Conservation (phyloP, 2,888 invertebrate species). For the Steinernema scapterisci region DNA sequence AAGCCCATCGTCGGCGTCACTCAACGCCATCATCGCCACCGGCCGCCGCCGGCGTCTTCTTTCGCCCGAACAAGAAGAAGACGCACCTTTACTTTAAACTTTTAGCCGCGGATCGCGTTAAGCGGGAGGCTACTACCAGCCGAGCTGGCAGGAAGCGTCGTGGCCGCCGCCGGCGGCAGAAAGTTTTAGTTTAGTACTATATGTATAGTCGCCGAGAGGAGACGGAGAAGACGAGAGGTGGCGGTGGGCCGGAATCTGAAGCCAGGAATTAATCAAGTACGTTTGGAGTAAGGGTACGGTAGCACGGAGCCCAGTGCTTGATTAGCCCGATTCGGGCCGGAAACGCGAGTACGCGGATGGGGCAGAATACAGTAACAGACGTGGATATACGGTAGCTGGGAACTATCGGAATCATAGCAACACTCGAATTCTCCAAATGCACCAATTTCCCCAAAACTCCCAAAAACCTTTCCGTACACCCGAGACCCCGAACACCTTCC, state of each 20-base stretch:
- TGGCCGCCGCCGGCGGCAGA: background rate
- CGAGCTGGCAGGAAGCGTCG: background rate
- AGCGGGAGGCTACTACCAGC: constrained; percentile 9
- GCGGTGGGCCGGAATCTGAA: background rate
- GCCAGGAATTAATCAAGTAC: background rate
- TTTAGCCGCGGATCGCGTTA: background rate
- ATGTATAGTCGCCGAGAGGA: background rate
- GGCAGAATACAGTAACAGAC: too few species aligned
- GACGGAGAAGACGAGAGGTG: background rate
- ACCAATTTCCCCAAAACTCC: too few species aligned
- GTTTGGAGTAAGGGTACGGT: background rate
- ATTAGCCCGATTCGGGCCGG: too few species aligned
- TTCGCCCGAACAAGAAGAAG: background rate
- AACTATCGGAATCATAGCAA: too few species aligned
- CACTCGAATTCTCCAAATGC: too few species aligned
- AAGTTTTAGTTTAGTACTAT: constrained; percentile 4
- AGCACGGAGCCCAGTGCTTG: background rate
- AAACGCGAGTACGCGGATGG: too few species aligned
- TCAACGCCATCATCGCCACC: background rate
- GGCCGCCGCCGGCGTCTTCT: constrained; percentile 16
- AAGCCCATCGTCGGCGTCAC: constrained; percentile 19
- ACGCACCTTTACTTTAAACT: constrained; percentile 31
- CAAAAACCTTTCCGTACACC: too few species aligned
- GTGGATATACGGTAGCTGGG: too few species aligned
- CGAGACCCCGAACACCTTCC: background rate